These are phyloP conservation scores for Notothenia rossii DNA, from an alignment of 2,113 vertebrate species.

Conservation along the genomic window DNA sequence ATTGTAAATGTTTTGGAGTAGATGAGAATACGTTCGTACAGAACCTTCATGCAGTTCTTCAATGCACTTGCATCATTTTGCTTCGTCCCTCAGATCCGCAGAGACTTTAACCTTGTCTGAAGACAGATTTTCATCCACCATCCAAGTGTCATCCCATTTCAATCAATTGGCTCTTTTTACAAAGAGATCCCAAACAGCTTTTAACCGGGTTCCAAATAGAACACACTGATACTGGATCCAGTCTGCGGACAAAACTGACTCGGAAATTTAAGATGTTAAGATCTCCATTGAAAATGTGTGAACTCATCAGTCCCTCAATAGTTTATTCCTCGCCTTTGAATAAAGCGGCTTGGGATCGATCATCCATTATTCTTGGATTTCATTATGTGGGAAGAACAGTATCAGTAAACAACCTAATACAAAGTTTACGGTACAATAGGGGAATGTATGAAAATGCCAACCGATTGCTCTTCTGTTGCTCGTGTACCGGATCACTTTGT, in stretches of 20 bases:
- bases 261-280: constrained; percentile 73
- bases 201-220: constrained; percentile 74
- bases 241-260: constrained; percentile 53
- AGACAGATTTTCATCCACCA: constrained; percentile 53
- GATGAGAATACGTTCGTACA: constrained; percentile 16
- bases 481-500: not conserved
- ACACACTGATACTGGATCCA: constrained; percentile 70
- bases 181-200: constrained; percentile 59
- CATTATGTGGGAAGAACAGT: constrained; percentile 73
- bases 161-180: constrained; percentile 79
- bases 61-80: constrained; percentile 9
- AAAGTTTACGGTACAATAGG: constrained; percentile 32
- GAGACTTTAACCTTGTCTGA: constrained; percentile 69
- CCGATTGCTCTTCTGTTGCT: constrained; percentile 18
- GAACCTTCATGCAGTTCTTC: not conserved
- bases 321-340: constrained; percentile 64
- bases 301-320: constrained; percentile 74
- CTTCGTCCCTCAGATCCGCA: constrained; percentile 30
- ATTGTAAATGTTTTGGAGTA: constrained; percentile 36
- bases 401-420: constrained; percentile 67
- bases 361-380: constrained; percentile 77
- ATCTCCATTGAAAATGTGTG: constrained; percentile 74
- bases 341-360: constrained; percentile 60
- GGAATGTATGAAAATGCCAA: constrained; percentile 18
- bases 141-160: constrained; percentile 70